Base-by-base conservation (phyloP, 2,888 invertebrate genomes). In the Pardosa pseudoannulata region DNA sequence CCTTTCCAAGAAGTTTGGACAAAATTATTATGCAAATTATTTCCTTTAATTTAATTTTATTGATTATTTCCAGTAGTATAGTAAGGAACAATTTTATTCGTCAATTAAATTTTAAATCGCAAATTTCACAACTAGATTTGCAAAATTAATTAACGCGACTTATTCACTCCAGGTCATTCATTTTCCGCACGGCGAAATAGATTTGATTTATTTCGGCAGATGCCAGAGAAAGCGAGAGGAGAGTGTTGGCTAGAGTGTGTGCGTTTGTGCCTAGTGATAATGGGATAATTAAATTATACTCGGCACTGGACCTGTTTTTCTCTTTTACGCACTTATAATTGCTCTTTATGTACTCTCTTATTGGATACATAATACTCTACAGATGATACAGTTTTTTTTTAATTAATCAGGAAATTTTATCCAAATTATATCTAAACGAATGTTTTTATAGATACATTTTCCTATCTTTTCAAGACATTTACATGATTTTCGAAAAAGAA, bases 141-240 rank as follows among this genome's bases (percentile, higher is more conserved):
- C 56, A 56, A 23, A 56, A 56, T 56, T 56, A 56, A 56, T 56
- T 56, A 56, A 23, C 19, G 56, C 16, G 23, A 19, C 56, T 56
- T 56, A 56, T 23, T 56, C 56, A 56, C 56, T 56, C 23, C 5
- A 5, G 23, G 56, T 56, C 56, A 56, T 56, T 56, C 19, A 56
- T 56, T 56, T 56, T 2, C 13, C 19, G 23, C 56, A 23, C 56
- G 23, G 23, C 23, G 23, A 56, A 56, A 56, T 56, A 23, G 23
- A 56, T 56, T 56, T 56, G 56, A 56, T 56, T 56, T 56, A 23
- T 56, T 56, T 56, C n/a, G 56, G 56, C 19, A 56, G 56, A 56
- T 23, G 23, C 23, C 56, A 56, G 23, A 23, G 56, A 46, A 16
- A 16, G 5, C 19, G 19, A 16, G 23, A 56, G 23, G 1, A 56